Evolutionary conservation across 2,797 vertebrate species (phyloP), one percentile per base, ranked within the genome.

Genomic region (Cichlasoma orientale): DNA sequence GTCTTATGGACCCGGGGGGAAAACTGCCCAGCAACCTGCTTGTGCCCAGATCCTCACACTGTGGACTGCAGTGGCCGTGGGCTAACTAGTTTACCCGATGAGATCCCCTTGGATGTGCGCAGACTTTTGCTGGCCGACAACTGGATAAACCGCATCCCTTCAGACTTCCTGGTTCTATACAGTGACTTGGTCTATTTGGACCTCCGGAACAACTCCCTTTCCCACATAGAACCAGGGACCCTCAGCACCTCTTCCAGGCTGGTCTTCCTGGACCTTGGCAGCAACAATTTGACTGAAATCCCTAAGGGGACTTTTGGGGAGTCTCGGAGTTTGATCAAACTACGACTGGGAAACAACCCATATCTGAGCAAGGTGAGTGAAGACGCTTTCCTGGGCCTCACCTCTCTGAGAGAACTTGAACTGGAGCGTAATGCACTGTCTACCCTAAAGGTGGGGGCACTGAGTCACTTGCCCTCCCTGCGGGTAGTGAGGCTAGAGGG

Each of bases 171-270:
- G 85, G 96, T 99, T 80, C 97, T 98, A 88, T 97, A 98, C 86
- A 97, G 97, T 54, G 98, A 99, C 92, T 94, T 99, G 89, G 96
- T 99, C 69, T 99, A 98, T 92, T 85, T 99, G 95, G 98, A 99
- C 93, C 96, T 99, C 80, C 95, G 98, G 88, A 99, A 99, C 94
- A 99, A 99, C 92, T 96, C 98, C 1, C 95, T 99, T 56, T 96
- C 96, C 79, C 88, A 95, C 75, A 96, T 99, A 83, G 96, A 97
- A 88, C 97, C 96, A 4, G 98, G 98, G 78, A 98, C 97, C 11
- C 97, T 99, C 86, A 97, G 97, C 94, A 97, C 97, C 75, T 97
- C 97, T 3, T 96, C 96, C 91, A 96, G 97, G 86, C 95, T 99
- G 88, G 97, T 98, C 78, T 99, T 97, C 88, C 93, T 99, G 41